These are phyloP conservation scores for Tupiocoris notatus DNA, from an alignment of 2,888 invertebrate species.

Conservation along the genomic window DNA sequence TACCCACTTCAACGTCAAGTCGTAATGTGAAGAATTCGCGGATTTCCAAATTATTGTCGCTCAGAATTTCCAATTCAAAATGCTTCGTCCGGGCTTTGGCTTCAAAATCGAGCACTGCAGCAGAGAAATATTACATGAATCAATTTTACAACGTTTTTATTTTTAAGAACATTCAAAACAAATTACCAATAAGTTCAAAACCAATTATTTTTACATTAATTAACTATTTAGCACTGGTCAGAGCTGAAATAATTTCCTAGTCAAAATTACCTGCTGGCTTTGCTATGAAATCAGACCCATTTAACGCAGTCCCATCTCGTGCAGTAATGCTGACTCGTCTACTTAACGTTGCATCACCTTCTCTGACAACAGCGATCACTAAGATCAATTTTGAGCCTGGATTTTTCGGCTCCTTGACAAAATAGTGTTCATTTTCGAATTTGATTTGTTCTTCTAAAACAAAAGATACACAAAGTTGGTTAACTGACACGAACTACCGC, in stretches of 20 bases:
- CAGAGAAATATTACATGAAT: too few species aligned
- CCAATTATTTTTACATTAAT: too few species aligned
- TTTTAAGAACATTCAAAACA: too few species aligned
- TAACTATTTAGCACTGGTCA: too few species aligned
- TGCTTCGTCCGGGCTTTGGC: background rate
- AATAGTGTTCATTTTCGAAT: constrained; percentile 40
- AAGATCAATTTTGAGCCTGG: constrained; percentile 30
- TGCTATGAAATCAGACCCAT: constrained; percentile 35
- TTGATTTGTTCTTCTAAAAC: constrained; percentile 38
- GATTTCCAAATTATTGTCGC: constrained; percentile 34
- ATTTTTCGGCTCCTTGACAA: constrained; percentile 39
- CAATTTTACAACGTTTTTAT: background rate
- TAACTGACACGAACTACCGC: too few species aligned
- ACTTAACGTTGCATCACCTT: constrained; percentile 28
- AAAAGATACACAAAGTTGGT: background rate
- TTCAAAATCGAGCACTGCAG: constrained; percentile 36
- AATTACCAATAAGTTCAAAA: too few species aligned
- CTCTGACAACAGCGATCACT: constrained; percentile 26
- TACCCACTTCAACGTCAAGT: constrained; percentile 26
- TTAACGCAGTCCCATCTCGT: constrained; percentile 37
- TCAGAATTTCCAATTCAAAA: constrained; percentile 40
- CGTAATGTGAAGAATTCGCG: constrained; percentile 40
- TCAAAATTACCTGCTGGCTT: constrained; percentile 23
- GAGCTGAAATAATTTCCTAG: too few species aligned
- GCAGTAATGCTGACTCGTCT: constrained; percentile 25